Evolutionary conservation across 1,140 invertebrate genomes (phyloP).

Genomic region (Halesus radiatus): DNA sequence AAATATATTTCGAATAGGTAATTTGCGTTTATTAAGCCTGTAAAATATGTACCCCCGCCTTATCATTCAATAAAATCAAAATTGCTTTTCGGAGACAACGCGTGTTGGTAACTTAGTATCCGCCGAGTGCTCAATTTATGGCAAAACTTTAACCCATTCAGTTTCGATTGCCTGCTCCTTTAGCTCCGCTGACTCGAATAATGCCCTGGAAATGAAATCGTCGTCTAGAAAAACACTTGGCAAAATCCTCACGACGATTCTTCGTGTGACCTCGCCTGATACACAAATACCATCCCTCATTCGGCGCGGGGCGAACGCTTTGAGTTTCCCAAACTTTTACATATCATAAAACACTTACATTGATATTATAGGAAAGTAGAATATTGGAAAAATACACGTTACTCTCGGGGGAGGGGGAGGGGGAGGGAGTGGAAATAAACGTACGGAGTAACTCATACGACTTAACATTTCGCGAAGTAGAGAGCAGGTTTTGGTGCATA

Average conservation of each 20-base stretch:
- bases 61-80: neutral
- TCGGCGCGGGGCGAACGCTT: neutral
- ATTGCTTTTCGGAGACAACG: neutral
- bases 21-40: no score
- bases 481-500: no score
- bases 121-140: constrained; percentile 21
- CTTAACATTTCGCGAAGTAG: no score
- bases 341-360: constrained; percentile 14
- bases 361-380: no score
- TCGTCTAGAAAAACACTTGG: constrained; percentile 30
- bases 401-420: no score
- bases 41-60: neutral
- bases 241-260: constrained; percentile 23
- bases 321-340: constrained; percentile 1
- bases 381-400: no score
- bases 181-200: constrained; percentile 17
- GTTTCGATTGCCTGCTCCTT: constrained; percentile 23
- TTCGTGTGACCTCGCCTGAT: constrained; percentile 23
- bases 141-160: constrained; percentile 19
- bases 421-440: no score
- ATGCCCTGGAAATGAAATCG: constrained; percentile 9
- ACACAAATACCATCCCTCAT: constrained; percentile 20
- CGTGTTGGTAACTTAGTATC: constrained; percentile 7
- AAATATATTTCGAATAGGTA: no score
- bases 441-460: no score